Conservation (phyloP, 1,140 invertebrate genomes). For the Drosophila triauraria region DNA sequence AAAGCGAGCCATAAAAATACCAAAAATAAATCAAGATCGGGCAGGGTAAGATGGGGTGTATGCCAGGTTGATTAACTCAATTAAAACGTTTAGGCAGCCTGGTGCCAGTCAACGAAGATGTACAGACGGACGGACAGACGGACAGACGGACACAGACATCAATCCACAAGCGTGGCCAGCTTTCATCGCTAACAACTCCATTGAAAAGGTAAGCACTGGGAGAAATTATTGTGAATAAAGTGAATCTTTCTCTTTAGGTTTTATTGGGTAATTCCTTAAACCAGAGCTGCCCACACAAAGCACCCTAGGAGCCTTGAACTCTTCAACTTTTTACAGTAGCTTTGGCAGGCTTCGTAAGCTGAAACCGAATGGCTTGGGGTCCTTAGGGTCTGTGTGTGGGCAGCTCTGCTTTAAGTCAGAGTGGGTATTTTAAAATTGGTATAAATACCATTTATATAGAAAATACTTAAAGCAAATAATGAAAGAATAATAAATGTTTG, state of each 20-base stretch:
- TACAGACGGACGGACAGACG: slow-evolving; percentile 15
- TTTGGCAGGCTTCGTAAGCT: background rate
- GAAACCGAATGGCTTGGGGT: background rate
- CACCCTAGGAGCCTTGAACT: background rate
- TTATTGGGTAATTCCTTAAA: background rate
- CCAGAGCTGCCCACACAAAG: background rate
- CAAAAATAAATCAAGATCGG: slow-evolving; percentile 59
- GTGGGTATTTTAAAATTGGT: too few relatives aligned
- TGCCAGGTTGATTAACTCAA: slow-evolving; percentile 71
- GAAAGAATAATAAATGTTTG: too few relatives aligned
- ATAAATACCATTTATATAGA: too few relatives aligned
- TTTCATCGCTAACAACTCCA: slow-evolving; percentile 39
- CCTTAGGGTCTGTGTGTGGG: accelerated
- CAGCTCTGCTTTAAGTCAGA: background rate
- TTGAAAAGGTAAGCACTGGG: slow-evolving; percentile 22
- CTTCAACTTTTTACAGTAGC: too few relatives aligned
- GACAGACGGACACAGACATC: slow-evolving; percentile 2
- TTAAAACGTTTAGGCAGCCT: slow-evolving; percentile 72
- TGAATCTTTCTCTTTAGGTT: too few relatives aligned
- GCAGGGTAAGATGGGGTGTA: slow-evolving; percentile 15
- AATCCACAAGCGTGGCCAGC: slow-evolving; percentile 26
- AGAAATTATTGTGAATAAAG: background rate
- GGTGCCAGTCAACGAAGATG: slow-evolving; percentile 59
- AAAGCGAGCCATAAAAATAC: slow-evolving; percentile 54
- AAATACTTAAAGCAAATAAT: too few relatives aligned